Base-by-base conservation (phyloP, 2,888 invertebrate genomes). In the Pasiphila rectangulata region DNA sequence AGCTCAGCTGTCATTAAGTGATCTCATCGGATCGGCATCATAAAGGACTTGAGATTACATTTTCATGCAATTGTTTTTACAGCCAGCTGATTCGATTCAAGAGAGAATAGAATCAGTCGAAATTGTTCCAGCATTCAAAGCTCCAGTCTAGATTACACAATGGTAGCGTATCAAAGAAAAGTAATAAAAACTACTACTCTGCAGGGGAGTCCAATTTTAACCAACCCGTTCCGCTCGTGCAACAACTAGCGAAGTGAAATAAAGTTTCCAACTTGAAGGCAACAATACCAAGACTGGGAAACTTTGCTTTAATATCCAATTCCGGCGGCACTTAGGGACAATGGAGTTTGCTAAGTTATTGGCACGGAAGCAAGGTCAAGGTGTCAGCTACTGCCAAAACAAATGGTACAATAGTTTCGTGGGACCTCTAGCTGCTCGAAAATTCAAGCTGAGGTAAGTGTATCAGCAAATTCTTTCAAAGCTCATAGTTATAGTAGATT, bases 241-340 rank as follows among this genome's bases (percentile, higher is more conserved):
- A 27, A 24, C 29, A 32, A 24, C 25, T 20, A 25, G 24, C 20
- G 32, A 16, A 20, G 24, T 25, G 24, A 34, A 41, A 29, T 17
- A 23, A 39, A 38, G 32, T 47, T 36, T 24, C 10, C n/a, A 47
- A 20, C 24, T 40, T 10, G 41, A n/a, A 16, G 32, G 30, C 30
- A 40, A 45, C 41, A 46, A 46, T 37, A 38, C 30, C 12, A 20
- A 23, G 25, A 42, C 42, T 15, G 25, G 10, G 7, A 12, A 38
- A 50, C 7, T 45, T 45, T 41, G 40, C 37, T 44, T 49, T 40
- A 37, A 40, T 44, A 41, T 41, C 45, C 37, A 15, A 40, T 50
- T 45, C 13, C 16, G 27, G 21, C 7, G 37, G 27, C 50, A 50
- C 50, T 42, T 41, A 23, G 10, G 39, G 36, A 50, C 50, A 45